Evolutionary conservation across 2,888 invertebrate genomes (phyloP), one percentile per base, ranked within the genome.

Genomic region (Pyrrhosoma nymphula): DNA sequence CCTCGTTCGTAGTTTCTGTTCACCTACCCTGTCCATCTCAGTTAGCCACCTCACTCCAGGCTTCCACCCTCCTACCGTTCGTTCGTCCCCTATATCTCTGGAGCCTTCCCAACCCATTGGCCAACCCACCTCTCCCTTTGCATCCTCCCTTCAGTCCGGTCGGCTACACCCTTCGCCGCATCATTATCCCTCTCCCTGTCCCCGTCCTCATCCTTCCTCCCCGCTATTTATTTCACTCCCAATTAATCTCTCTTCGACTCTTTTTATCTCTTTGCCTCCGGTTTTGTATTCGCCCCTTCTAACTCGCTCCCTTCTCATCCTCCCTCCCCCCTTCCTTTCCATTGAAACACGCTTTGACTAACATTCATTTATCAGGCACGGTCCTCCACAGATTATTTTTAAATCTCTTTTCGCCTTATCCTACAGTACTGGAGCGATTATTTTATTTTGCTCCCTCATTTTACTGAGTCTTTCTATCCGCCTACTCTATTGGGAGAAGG

Each of bases 171-270:
- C 35, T 82, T 82, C 82, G 16, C 82, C 82, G 35, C 82, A 82
- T 82, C 82, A 82, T 82, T 56, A 89, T 89, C 56, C 23, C 18
- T 55, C 55, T 56, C n/a, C 55, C 55, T n/a, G 12, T 55, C 55
- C 89, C 56, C 89, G 4, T 89, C 55, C 88, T 89, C 89, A 12
- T n/a, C 47, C n/a, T 56, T 56, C 56, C 39, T n/a, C 89, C 89
- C 89, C 89, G 55, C n/a, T 93, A 63, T 82, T 82, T 82, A 82
- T 82, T 82, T 82, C 82, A 82, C 82, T 82, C 82, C 82, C 82
- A 82, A 82, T 82, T 82, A 82, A 82, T 82, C 82, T 82, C 82
- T 26, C 82, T 82, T 82, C 35, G 82, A 35, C 82, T 82, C 35
- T 82, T 82, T 82, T 82, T 82, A 14, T 82, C 82, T 82, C 35